A percentile compares a stretch with the other conserved stretches of the same genome.
phyloP scores from a whole-genome alignment of 2,888 invertebrate genomes.

The Metalampra italica region DNA sequence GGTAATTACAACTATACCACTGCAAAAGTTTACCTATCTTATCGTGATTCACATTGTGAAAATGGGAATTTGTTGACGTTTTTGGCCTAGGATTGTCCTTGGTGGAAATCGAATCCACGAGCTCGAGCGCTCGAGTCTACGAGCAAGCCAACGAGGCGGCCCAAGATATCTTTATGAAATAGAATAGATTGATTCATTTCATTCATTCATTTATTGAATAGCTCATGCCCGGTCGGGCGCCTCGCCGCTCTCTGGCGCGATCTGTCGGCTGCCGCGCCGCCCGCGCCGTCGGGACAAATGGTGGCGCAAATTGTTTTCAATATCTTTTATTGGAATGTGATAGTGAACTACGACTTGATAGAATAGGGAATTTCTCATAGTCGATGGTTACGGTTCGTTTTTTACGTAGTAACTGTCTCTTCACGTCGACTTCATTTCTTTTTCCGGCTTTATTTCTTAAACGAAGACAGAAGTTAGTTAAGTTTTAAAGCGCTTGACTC shows the following conservation, averaged over 20 bases:
- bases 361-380: slow-evolving; percentile 29
- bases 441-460: neutral
- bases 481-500: neutral
- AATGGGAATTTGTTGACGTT: too few relatives aligned
- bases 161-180: neutral
- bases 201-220: neutral
- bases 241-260: neutral
- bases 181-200: neutral
- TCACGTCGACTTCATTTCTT: neutral
- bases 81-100: too few relatives aligned
- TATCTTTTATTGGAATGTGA: slow-evolving; percentile 43
- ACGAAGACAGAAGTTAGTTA: neutral
- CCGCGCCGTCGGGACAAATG: slow-evolving; percentile 34
- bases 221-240: neutral
- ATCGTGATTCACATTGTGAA: too few relatives aligned
- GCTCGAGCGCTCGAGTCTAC: too few relatives aligned
- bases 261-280: too few relatives aligned
- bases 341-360: slow-evolving; percentile 33
- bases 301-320: slow-evolving; percentile 44
- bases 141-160: too few relatives aligned
- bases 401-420: slow-evolving; percentile 1
- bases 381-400: slow-evolving; percentile 12
- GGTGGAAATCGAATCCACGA: too few relatives aligned
- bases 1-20: too few relatives aligned
- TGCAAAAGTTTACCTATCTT: too few relatives aligned